Evolutionary conservation across 1,140 invertebrate genomes (phyloP).

Genomic region (Metopolophium dirhodum): DNA sequence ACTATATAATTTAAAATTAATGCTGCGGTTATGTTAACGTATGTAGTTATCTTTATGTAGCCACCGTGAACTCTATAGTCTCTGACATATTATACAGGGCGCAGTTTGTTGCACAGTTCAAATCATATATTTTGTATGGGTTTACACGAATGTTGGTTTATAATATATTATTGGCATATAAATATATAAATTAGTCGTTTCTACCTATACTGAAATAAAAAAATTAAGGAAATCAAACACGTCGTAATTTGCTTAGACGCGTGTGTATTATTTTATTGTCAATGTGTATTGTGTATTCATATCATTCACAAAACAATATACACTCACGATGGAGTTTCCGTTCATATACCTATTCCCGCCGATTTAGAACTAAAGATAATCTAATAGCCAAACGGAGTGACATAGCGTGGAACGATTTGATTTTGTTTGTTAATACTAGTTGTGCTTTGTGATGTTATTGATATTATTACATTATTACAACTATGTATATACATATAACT

Average conservation of each 20-base stretch:
- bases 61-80: neutral
- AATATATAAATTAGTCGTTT: neutral
- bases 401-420: neutral
- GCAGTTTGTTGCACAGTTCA: neutral
- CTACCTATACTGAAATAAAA: neutral
- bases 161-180: neutral
- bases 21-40: neutral
- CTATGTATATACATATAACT: neutral
- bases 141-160: neutral
- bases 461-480: neutral
- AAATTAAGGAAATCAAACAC: neutral
- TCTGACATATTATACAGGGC: neutral
- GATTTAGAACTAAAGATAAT: neutral
- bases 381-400: neutral
- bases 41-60: neutral
- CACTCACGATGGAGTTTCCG: neutral
- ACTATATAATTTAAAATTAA: neutral
- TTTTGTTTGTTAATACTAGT: neutral
- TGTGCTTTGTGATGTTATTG: neutral
- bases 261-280: neutral
- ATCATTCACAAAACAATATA: neutral
- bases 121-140: neutral
- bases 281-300: neutral
- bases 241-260: neutral
- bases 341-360: neutral